These are phyloP conservation scores for Platypus cylindrus DNA, from an alignment of 2,888 invertebrate species.

Conservation along the genomic window DNA sequence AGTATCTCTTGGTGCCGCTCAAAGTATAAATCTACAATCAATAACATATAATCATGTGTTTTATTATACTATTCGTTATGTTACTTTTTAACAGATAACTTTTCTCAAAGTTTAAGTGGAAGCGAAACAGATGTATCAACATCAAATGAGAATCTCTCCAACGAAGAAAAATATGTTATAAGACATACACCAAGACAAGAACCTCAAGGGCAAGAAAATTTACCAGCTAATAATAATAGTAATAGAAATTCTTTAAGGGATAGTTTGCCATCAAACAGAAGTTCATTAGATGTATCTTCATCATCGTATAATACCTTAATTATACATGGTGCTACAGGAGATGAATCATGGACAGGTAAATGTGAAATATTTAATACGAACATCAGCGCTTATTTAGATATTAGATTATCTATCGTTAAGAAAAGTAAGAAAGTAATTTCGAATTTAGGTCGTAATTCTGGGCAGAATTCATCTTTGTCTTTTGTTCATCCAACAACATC, in stretches of 20 bases:
- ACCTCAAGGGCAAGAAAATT: slow-evolving; percentile 84
- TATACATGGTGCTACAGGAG: slow-evolving; percentile 63
- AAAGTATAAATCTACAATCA: slow-evolving; percentile 7
- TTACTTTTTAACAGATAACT: slow-evolving; percentile 32
- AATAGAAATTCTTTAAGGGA: slow-evolving; percentile 49
- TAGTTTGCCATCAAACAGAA: slow-evolving; percentile 48
- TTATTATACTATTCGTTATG: background rate
- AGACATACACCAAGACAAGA: slow-evolving; percentile 74
- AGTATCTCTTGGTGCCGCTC: slow-evolving; percentile 11
- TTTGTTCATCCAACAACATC: slow-evolving; percentile 15
- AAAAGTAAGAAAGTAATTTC: background rate
- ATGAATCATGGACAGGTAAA: slow-evolving; percentile 54
- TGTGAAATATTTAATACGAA: no score
- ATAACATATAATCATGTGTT: background rate
- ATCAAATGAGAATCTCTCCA: slow-evolving; percentile 77
- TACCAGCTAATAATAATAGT: slow-evolving; percentile 39
- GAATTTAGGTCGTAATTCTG: slow-evolving; percentile 31
- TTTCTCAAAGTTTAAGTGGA: slow-evolving; percentile 64
- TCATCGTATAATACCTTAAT: slow-evolving; percentile 75
- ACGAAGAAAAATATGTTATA: slow-evolving; percentile 74
- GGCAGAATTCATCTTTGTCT: slow-evolving; percentile 23
- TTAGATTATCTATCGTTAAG: background rate
- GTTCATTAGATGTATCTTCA: slow-evolving; percentile 60
- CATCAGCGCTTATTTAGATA: background rate
- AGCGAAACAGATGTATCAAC: slow-evolving; percentile 86